phyloP scores from a whole-genome alignment of 2,888 invertebrate genomes.

The Thyatira batis region DNA sequence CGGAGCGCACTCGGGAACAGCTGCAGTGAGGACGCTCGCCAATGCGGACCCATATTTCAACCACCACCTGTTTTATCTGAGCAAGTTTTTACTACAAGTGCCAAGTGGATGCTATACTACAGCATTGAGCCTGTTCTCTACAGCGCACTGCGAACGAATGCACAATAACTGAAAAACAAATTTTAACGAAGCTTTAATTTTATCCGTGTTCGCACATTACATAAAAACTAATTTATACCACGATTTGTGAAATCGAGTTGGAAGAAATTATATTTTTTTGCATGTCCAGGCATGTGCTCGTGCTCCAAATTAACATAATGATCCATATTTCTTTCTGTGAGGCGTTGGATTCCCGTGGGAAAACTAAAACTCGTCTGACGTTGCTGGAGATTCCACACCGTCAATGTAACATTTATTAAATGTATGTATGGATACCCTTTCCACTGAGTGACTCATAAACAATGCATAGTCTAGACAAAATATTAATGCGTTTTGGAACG shows the following conservation, averaged over 20 bases:
- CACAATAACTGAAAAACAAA: slow-evolving; percentile 10
- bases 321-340: slow-evolving; percentile 2
- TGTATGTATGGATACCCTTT: neutral
- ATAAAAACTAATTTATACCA: slow-evolving; percentile 2
- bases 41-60: slow-evolving; percentile 72
- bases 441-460: neutral
- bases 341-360: slow-evolving; percentile 5
- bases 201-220: neutral
- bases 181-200: slow-evolving; percentile 2
- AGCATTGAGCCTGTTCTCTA: slow-evolving; percentile 22
- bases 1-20: slow-evolving; percentile 25
- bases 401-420: neutral
- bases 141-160: slow-evolving; percentile 14
- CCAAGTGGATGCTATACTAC: slow-evolving; percentile 44
- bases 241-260: neutral
- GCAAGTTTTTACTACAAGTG: slow-evolving; percentile 59
- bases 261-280: slow-evolving; percentile 1
- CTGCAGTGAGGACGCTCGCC: slow-evolving; percentile 58
- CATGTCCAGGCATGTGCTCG: slow-evolving; percentile 1
- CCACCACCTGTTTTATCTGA: slow-evolving; percentile 73
- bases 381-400: neutral
- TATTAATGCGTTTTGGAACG: no score
- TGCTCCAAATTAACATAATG: slow-evolving; percentile 2
- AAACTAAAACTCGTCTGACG: neutral
- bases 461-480: neutral